These are phyloP conservation scores for Mesochorus sp. DNA, from an alignment of 2,888 invertebrate species.

Conservation along the genomic window DNA sequence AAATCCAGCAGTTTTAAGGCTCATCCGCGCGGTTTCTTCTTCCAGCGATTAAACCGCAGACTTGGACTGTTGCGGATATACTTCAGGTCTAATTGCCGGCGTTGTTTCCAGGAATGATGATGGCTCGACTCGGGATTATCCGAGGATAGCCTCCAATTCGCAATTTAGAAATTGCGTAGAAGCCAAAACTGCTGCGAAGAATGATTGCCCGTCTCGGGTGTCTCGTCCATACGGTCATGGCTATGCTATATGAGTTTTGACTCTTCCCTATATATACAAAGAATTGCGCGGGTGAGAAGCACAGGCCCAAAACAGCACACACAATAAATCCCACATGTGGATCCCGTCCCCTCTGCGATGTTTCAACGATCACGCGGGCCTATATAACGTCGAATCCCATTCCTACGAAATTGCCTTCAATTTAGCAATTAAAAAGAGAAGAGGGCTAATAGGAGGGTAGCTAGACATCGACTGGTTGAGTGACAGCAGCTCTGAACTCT, in stretches of 20 bases:
- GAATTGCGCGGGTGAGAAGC: slow-evolving; percentile 44
- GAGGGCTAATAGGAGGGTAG: slow-evolving; percentile 81
- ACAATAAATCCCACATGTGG: slow-evolving; percentile 66
- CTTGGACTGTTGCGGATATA: no score
- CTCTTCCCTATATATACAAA: slow-evolving; percentile 6
- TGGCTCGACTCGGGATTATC: slow-evolving; percentile 28
- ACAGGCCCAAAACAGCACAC: slow-evolving; percentile 28
- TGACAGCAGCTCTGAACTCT: slow-evolving; percentile 79
- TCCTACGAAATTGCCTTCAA: slow-evolving; percentile 81
- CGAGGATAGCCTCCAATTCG: neutral
- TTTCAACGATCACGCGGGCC: slow-evolving; percentile 48
- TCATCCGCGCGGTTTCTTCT: slow-evolving; percentile 50
- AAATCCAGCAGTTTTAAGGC: slow-evolving; percentile 55
- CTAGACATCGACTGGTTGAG: slow-evolving; percentile 79
- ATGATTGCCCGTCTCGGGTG: slow-evolving; percentile 35
- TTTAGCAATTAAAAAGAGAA: slow-evolving; percentile 81
- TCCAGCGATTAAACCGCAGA: slow-evolving; percentile 58
- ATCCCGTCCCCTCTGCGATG: slow-evolving; percentile 38
- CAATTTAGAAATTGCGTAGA: slow-evolving; percentile 50
- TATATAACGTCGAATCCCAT: slow-evolving; percentile 73
- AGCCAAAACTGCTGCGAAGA: slow-evolving; percentile 29
- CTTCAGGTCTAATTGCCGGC: slow-evolving; percentile 53
- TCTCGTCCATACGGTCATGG: slow-evolving; percentile 12
- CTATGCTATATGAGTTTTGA: neutral
- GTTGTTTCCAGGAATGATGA: slow-evolving; percentile 57